Evolutionary conservation across 1,140 invertebrate species (phyloP).

Genomic region (Xylocopa sonorina): DNA sequence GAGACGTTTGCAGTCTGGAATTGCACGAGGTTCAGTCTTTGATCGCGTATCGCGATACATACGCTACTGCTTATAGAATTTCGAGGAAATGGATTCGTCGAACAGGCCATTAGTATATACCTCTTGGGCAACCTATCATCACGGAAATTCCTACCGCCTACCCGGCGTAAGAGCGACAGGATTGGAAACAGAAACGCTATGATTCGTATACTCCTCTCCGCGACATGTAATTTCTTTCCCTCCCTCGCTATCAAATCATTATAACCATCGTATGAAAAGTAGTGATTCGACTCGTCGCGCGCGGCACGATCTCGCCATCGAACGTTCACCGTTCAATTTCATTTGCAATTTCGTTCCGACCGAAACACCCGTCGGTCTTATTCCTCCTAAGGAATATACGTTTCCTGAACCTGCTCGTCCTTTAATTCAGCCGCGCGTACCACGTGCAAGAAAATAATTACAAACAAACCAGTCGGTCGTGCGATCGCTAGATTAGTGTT

Average conservation of each 20-base stretch:
- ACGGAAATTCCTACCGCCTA: slow-evolving; percentile 5
- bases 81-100: slow-evolving; percentile 4
- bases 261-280: background rate
- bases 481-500: no score
- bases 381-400: no score
- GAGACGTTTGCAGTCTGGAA: background rate
- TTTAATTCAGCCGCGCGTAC: no score
- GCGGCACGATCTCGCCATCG: background rate
- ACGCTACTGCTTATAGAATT: background rate
- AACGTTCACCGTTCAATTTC: slow-evolving; percentile 32
- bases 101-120: background rate
- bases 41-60: background rate
- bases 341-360: slow-evolving; percentile 25
- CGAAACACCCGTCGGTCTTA: background rate
- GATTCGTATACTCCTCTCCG: background rate
- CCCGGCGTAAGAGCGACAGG: background rate
- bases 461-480: no score
- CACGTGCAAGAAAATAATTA: no score
- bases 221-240: slow-evolving; percentile 11
- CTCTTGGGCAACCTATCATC: slow-evolving; percentile 2
- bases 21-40: background rate
- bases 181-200: background rate
- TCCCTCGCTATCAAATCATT: background rate
- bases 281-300: background rate
- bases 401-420: no score